Conservation (phyloP, 2,797 vertebrate genomes). For the Syngnathus rostellatus region DNA sequence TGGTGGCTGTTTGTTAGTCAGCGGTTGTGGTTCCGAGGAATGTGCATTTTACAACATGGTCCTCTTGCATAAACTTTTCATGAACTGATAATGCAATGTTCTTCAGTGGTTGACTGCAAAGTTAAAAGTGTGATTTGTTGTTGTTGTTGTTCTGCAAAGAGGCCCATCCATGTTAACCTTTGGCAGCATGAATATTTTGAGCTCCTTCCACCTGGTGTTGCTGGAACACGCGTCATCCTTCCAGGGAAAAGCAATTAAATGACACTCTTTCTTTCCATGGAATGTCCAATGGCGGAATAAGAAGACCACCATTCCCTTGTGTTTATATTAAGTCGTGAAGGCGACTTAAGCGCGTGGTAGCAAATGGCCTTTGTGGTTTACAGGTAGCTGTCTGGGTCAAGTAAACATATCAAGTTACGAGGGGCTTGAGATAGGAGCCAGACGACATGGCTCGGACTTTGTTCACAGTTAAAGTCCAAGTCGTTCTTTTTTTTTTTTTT, state of each 20-base stretch:
- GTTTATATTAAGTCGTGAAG: background rate
- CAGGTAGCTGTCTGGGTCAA: slow-evolving; percentile 8
- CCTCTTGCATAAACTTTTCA: background rate
- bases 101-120: background rate
- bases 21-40: background rate
- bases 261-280: background rate
- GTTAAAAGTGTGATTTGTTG: background rate
- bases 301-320: background rate
- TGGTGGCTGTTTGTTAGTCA: background rate
- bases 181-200: background rate
- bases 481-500: background rate
- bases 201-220: background rate
- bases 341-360: background rate
- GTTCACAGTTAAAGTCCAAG: background rate
- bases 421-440: background rate
- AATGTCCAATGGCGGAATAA: no score
- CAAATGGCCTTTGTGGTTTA: slow-evolving; percentile 12
- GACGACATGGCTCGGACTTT: background rate
- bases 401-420: slow-evolving; percentile 16
- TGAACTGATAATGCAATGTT: background rate
- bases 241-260: background rate
- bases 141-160: background rate
- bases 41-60: background rate
- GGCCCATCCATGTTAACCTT: background rate
- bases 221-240: background rate